Base-by-base conservation (phyloP, 2,113 vertebrate species). In the Chauna torquata region DNA sequence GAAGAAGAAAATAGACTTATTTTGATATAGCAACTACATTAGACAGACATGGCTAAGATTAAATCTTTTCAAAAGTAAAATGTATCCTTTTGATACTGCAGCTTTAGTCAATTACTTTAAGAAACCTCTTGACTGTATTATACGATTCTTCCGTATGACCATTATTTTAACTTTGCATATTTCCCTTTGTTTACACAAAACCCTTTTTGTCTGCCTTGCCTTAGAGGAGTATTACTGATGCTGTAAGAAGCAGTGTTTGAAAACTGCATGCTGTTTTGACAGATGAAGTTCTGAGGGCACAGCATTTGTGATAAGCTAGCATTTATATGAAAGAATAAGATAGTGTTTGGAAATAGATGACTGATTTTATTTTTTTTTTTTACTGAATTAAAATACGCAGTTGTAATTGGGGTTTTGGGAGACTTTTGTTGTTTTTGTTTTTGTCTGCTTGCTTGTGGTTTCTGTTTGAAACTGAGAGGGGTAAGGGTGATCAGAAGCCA, bases 101-200 rank as follows among this genome's bases (percentile, higher is more conserved):
- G 36, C 49, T 76, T 76, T 55, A 1, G 0, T 82, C 45, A 44
- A 55, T 71, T 32, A 30, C 82, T 95, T 71, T 57, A 74, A 88
- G 40, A 82, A 83, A 83, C 70, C 5, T 17, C 17, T 50, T 90
- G 50, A 38, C 85, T 42, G 8, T 88, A 74, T 36, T 61, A 7
- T 62, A 27, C 0, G 0, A 36, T 47, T 62, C 7, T 12, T 42
- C 88, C 14, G n/a, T 84, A 27, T 28, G 12, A 65, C 69, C 24
- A 11, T 45, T 74, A 14, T 44, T 84, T 79, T 17, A 30, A 4
- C 55, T 90, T 91, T 69, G 5, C 8, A 16, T 68, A 0, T 88
- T 93, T 88, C 23, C 19, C 17, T 19, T 90, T 87, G 15, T 44
- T 82, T 84, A 38, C 50, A 4, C 23, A 61, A 71, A 80, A 36